Conservation (phyloP, 2,888 invertebrate species). For the Andrena camellia region DNA sequence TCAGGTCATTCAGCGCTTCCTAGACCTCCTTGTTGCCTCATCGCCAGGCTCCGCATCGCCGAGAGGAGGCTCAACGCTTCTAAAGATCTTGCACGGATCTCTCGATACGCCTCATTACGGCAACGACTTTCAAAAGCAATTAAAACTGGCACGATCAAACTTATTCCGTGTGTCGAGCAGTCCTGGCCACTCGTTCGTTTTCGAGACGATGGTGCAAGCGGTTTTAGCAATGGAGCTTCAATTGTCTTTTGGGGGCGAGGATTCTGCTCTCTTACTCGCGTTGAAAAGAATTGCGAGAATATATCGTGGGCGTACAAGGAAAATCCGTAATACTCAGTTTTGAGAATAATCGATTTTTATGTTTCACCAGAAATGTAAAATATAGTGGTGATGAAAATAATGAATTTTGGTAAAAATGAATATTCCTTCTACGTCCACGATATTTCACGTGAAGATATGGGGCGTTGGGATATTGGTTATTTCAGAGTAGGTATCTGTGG, state of each 20-base stretch:
- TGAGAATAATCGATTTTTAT: too few relatives aligned
- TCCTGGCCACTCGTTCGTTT: slow-evolving; percentile 27
- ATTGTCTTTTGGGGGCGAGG: too few relatives aligned
- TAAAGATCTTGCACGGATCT: slow-evolving; percentile 64
- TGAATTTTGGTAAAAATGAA: too few relatives aligned
- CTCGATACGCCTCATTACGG: slow-evolving; percentile 64
- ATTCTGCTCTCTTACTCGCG: not conserved
- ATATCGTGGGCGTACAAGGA: too few relatives aligned
- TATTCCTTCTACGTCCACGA: too few relatives aligned
- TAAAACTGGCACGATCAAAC: slow-evolving; percentile 61
- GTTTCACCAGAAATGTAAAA: too few relatives aligned
- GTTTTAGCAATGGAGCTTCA: not conserved
- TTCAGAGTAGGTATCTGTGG: too few relatives aligned
- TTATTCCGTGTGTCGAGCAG: slow-evolving; percentile 13
- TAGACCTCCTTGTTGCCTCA: slow-evolving; percentile 70
- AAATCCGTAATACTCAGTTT: too few relatives aligned
- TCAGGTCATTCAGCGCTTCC: slow-evolving; percentile 73
- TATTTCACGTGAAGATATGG: too few relatives aligned
- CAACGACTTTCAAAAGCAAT: slow-evolving; percentile 70
- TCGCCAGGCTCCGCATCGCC: slow-evolving; percentile 48
- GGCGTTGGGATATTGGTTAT: too few relatives aligned
- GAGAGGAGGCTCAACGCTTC: slow-evolving; percentile 51
- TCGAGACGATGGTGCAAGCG: slow-evolving; percentile 15
- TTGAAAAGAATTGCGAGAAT: not conserved
- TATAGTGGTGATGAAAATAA: too few relatives aligned